phyloP scores from a whole-genome alignment of 1,140 invertebrate species.

The Leguminivora glycinivorella region DNA sequence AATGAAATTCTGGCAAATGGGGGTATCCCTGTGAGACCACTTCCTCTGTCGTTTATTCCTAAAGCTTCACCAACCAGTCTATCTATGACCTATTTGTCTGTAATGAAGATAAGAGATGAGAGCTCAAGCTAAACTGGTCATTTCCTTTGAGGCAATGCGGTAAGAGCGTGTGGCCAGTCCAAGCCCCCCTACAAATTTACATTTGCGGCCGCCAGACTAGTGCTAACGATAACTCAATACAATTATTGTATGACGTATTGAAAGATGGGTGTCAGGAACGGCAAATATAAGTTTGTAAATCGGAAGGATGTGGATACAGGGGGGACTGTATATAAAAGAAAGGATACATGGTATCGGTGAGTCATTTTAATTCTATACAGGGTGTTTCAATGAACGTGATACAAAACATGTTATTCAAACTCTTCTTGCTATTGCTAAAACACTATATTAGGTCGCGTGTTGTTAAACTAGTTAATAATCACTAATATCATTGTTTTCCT shows the following conservation, averaged over 20 bases:
- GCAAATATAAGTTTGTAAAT: slow-evolving; percentile 1
- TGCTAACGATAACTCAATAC: background rate
- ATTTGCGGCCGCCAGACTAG: background rate
- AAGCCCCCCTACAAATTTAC: background rate
- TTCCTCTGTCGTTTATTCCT: background rate
- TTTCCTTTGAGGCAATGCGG: background rate
- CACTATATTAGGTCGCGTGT: no score
- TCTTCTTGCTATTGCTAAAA: no score
- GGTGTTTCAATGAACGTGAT: background rate
- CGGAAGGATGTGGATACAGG: slow-evolving; percentile 1
- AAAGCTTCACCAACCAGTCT: background rate
- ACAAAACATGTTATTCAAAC: no score
- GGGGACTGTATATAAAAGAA: background rate
- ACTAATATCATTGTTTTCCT: no score
- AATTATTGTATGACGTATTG: background rate
- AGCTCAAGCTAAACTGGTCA: background rate
- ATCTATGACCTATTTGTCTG: background rate
- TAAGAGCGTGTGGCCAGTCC: background rate
- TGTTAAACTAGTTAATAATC: no score
- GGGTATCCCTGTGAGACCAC: background rate
- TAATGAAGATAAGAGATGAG: background rate
- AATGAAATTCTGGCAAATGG: no score
- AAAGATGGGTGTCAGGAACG: background rate
- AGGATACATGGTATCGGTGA: background rate
- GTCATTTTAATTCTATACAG: background rate